Percentiles rank a stretch among this genome's conserved stretches.
phyloP scores from a whole-genome alignment of 2,113 vertebrate genomes.

The Albula goreensis region DNA sequence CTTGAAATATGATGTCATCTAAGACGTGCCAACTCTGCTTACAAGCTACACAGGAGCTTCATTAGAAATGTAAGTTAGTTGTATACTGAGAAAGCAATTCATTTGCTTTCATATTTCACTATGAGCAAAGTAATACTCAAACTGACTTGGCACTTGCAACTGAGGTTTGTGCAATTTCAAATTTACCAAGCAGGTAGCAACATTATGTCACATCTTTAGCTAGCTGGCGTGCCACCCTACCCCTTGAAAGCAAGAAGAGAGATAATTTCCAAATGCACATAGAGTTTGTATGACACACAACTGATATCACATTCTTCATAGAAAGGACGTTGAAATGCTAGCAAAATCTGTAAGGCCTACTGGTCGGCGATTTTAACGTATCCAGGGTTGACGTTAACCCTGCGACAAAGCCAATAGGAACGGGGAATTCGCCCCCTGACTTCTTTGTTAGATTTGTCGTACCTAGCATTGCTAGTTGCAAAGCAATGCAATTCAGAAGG shows the following conservation, averaged over 20 bases:
- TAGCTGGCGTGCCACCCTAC: not conserved
- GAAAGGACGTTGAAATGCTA: no score
- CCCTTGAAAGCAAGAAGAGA: not conserved
- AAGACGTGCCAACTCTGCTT: no score
- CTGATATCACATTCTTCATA: no score
- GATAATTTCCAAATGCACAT: not conserved
- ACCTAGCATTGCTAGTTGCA: not conserved
- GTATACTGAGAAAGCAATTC: no score
- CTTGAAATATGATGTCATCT: no score
- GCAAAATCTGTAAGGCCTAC: not conserved
- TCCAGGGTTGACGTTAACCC: not conserved
- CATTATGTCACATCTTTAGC: not conserved
- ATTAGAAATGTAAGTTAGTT: no score
- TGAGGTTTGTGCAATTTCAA: not conserved
- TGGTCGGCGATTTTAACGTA: not conserved
- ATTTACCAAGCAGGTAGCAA: not conserved
- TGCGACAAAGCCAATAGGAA: not conserved
- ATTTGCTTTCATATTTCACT: no score
- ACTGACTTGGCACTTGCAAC: no score
- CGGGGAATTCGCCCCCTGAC: not conserved
- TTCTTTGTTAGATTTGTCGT: not conserved
- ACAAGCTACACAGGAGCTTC: no score
- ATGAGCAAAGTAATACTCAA: no score
- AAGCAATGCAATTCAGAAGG: not conserved
- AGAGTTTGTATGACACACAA: not conserved